Percentiles rank a stretch among this genome's conserved stretches.
Conservation (phyloP, 2,797 vertebrate species). For the Phoxinus dragarum region DNA sequence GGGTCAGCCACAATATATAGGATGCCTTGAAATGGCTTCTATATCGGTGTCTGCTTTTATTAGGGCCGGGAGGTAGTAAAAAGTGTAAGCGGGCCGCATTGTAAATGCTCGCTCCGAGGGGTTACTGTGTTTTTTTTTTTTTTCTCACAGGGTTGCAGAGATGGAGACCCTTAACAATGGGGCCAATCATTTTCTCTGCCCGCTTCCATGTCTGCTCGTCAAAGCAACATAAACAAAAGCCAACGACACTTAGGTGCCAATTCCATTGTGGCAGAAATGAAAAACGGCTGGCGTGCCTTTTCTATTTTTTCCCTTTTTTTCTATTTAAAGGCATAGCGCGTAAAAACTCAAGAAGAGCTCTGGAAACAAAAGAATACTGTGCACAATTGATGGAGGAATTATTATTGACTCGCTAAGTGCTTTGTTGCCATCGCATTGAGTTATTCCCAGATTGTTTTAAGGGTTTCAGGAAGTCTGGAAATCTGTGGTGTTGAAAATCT, state of each 20-base stretch:
- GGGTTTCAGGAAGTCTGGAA: conserved; percentile 11
- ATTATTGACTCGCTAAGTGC: conserved; percentile 15
- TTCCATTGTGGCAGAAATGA: conserved; percentile 47
- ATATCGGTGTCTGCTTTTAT: conserved; percentile 61
- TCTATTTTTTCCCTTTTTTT: too few species aligned
- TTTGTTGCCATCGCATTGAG: conserved; percentile 8
- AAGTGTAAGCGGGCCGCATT: conserved; percentile 45
- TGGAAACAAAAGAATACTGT: not conserved
- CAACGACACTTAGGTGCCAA: conserved; percentile 31
- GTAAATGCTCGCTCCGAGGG: conserved; percentile 56
- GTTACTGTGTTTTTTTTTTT: conserved; percentile 40
- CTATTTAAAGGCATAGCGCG: conserved; percentile 1
- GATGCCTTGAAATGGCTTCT: conserved; percentile 62
- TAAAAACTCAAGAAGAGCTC: not conserved
- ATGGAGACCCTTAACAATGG: conserved; percentile 47
- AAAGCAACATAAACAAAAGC: conserved; percentile 31
- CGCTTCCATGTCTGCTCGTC: conserved; percentile 25
- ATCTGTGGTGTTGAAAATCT: conserved; percentile 36
- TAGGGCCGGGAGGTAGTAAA: conserved; percentile 57
- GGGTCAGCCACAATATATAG: conserved; percentile 64
- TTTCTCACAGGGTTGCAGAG: conserved; percentile 20
- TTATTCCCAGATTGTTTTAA: conserved; percentile 7
- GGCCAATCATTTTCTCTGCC: conserved; percentile 16
- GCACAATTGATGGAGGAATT: conserved; percentile 8
- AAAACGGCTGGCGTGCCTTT: conserved; percentile 7